Base-by-base conservation (phyloP, 1,140 invertebrate species). In the Mactra quadrangularis region DNA sequence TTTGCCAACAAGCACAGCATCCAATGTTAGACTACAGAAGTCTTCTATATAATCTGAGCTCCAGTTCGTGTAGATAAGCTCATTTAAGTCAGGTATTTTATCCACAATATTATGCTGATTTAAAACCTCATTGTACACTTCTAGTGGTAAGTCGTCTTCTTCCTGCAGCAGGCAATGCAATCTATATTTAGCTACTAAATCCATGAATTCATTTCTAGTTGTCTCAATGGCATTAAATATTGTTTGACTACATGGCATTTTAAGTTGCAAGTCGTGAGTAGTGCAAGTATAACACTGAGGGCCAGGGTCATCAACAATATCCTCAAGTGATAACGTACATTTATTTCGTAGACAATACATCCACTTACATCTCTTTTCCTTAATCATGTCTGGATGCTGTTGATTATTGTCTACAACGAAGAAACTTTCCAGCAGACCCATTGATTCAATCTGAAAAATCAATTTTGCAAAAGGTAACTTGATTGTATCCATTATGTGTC, bases 251-350 rank as follows among this genome's bases (percentile, higher is more conserved):
- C 60, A 82, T 55, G 79, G 79, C 47, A 71, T 74, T 52, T n/a
- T 74, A 1, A 82, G 33, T 22, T 3, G 17, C 3, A 47, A 47
- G 19, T 74, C 71, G 29, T 41, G 29, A 17, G 35, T 82, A 3
- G 7, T 17, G 41, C 79, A 82, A 4, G 45, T 29, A 50, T 52
- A 82, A 57, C 79, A 64, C 33, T 82, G 70, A 45, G 79, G 70
- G 27, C 71, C 79, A 11, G 70, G 35, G 25, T 64, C 57, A 3
- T 72, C 45, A 22, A 35, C 38, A 41, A 53, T 74, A 53, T 66
- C 22, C 1, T 38, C 13, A 53, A 74, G 19, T 17, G 68, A 74
- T 55, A 82, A 66, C 3, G 55, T 4, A 27, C 50, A 17, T 17
- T 41, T 25, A 22, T 74, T 35, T 4, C 27, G 22, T 0, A 75